These are phyloP conservation scores for Sebastes wilsoni DNA, from an alignment of 2,797 vertebrate species.

Conservation along the genomic window DNA sequence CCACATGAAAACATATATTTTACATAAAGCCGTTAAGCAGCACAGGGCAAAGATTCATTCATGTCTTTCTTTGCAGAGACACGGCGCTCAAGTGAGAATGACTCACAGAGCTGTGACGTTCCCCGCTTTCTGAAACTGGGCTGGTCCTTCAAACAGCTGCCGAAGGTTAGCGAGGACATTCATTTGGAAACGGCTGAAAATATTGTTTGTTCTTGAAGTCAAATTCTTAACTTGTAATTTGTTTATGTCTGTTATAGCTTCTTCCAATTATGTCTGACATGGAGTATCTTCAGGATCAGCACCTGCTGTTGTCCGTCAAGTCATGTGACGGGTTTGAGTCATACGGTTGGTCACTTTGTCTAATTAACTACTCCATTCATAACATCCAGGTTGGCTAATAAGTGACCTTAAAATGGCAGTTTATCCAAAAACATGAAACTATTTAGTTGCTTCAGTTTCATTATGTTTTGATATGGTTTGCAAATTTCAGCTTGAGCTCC, in stretches of 20 bases:
- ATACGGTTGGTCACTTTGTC: conserved; percentile 79
- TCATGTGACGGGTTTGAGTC: conserved; percentile 89
- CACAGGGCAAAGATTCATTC: neutral
- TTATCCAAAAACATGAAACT: neutral
- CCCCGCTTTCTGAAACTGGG: conserved; percentile 86
- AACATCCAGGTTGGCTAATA: neutral
- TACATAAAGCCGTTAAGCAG: neutral
- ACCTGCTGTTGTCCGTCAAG: conserved; percentile 86
- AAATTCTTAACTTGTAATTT: conserved; percentile 7
- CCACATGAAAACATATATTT: neutral
- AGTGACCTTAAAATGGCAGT: neutral
- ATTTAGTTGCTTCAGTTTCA: neutral
- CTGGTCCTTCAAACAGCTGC: conserved; percentile 87
- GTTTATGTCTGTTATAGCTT: conserved; percentile 70
- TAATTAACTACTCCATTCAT: neutral
- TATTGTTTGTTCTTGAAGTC: neutral
- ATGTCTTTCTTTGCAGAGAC: conserved; percentile 72
- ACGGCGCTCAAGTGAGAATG: conserved; percentile 85
- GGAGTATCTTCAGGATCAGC: conserved; percentile 85
- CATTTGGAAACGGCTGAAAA: neutral
- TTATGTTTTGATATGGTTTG: neutral
- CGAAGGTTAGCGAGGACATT: conserved; percentile 75
- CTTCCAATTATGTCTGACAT: conserved; percentile 80
- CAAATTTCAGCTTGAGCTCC: neutral
- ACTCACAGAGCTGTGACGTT: conserved; percentile 84